phyloP scores from a whole-genome alignment of 1,140 invertebrate species.

The Maniola jurtina region DNA sequence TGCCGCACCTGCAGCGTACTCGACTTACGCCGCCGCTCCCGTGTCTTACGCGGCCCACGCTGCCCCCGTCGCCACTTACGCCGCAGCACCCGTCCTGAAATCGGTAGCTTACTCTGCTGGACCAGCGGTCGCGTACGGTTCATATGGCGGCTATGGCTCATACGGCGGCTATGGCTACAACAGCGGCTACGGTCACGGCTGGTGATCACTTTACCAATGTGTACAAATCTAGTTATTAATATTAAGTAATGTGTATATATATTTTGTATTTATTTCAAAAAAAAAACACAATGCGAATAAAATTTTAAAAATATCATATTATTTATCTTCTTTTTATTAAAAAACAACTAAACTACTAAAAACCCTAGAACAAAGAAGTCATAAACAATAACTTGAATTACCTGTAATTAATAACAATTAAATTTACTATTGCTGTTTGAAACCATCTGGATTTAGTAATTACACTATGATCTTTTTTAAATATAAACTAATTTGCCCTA shows the following conservation, averaged over 20 bases:
- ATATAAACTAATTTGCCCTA: too few relatives aligned
- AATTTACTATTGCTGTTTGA: too few relatives aligned
- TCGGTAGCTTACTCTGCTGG: conserved; percentile 48
- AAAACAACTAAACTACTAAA: background rate
- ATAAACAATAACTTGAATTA: too few relatives aligned
- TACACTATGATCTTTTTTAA: too few relatives aligned
- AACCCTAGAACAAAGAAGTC: background rate
- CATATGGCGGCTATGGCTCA: conserved; percentile 26
- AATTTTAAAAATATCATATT: conserved; percentile 27
- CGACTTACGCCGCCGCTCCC: conserved; percentile 7
- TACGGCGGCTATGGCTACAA: conserved; percentile 34
- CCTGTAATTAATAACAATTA: too few relatives aligned
- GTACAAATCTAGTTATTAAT: conserved; percentile 41
- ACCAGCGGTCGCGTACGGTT: conserved; percentile 43
- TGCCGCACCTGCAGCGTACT: conserved; percentile 11
- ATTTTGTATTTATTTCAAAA: conserved; percentile 46
- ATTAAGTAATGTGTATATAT: conserved; percentile 43
- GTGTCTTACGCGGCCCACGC: conserved; percentile 14
- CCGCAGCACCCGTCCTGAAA: conserved; percentile 35
- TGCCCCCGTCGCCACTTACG: conserved; percentile 16
- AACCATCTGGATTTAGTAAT: too few relatives aligned
- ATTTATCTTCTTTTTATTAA: too few relatives aligned
- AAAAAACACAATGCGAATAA: conserved; percentile 33
- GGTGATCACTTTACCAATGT: conserved; percentile 44
- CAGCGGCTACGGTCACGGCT: conserved; percentile 35